Percentiles rank a stretch among this genome's conserved stretches.
phyloP scores from a whole-genome alignment of 2,113 vertebrate species.

The Pterocles orientalis region DNA sequence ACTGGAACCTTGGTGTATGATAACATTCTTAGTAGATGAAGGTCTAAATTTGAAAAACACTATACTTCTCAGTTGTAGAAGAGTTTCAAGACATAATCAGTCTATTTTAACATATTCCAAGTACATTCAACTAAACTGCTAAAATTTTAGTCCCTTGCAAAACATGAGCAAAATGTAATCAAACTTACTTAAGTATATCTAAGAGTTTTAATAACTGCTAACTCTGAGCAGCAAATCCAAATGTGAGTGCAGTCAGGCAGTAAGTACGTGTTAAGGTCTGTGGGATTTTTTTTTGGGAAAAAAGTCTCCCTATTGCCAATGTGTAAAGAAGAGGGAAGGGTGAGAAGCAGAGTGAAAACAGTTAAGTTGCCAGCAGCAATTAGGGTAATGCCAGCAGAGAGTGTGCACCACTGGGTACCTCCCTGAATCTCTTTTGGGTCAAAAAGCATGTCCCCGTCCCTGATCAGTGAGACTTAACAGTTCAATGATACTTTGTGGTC shows the following conservation, averaged over 20 bases:
- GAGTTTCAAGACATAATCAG: not conserved
- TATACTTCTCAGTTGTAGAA: not conserved
- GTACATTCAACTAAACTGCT: not conserved
- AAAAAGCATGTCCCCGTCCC: not conserved
- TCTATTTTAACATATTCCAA: not conserved
- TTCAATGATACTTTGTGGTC: not conserved
- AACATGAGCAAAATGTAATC: not conserved
- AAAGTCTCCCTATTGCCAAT: not conserved
- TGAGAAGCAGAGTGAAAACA: not conserved
- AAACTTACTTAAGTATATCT: not conserved
- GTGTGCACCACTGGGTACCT: not conserved
- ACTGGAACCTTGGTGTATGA: not conserved
- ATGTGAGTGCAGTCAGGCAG: not conserved
- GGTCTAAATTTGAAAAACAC: not conserved
- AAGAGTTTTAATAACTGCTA: not conserved
- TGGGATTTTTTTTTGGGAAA: not conserved
- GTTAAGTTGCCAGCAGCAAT: not conserved
- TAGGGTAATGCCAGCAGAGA: not conserved
- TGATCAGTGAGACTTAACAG: not conserved
- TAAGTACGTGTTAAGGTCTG: not conserved
- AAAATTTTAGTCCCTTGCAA: constrained; percentile 23
- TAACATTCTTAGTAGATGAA: not conserved
- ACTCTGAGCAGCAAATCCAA: not conserved
- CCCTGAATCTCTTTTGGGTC: not conserved
- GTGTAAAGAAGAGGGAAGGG: not conserved